Evolutionary conservation across 64 coral and sea anemone genomes (phyloP).

Genomic region (Montipora foliosa): DNA sequence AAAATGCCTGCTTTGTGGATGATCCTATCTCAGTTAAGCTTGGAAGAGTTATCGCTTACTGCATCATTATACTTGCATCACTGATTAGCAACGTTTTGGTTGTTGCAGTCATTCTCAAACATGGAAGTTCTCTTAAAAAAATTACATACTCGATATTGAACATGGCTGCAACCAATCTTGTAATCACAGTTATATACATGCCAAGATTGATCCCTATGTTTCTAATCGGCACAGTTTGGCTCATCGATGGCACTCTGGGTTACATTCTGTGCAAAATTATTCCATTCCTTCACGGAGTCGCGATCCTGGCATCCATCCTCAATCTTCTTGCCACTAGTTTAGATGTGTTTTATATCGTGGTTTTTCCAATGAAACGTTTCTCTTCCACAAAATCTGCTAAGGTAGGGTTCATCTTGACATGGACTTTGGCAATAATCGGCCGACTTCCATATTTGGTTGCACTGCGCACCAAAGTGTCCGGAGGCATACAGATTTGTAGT

Average conservation of each 20-base stretch:
- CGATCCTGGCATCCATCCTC: constrained; percentile 14
- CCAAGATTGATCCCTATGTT: constrained; percentile 41
- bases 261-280: constrained; percentile 14
- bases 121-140: background rate
- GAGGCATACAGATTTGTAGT: background rate
- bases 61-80: constrained; percentile 2
- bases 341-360: constrained; percentile 19
- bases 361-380: constrained; percentile 6
- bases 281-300: constrained; percentile 35
- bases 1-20: constrained; percentile 1
- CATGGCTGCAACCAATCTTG: constrained; percentile 2
- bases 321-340: constrained; percentile 1
- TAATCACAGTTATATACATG: constrained; percentile 27
- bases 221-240: background rate
- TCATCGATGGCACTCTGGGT: background rate
- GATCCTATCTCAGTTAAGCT: background rate
- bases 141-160: constrained; percentile 9
- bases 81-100: background rate
- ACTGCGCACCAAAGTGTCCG: background rate
- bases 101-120: background rate
- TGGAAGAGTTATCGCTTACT: constrained; percentile 30
- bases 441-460: constrained; percentile 54
- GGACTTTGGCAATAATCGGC: constrained; percentile 14
- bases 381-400: constrained; percentile 12
- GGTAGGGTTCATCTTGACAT: constrained; percentile 31